Conservation (phyloP, 2,888 invertebrate genomes). For the Temnothorax ravouxi region DNA sequence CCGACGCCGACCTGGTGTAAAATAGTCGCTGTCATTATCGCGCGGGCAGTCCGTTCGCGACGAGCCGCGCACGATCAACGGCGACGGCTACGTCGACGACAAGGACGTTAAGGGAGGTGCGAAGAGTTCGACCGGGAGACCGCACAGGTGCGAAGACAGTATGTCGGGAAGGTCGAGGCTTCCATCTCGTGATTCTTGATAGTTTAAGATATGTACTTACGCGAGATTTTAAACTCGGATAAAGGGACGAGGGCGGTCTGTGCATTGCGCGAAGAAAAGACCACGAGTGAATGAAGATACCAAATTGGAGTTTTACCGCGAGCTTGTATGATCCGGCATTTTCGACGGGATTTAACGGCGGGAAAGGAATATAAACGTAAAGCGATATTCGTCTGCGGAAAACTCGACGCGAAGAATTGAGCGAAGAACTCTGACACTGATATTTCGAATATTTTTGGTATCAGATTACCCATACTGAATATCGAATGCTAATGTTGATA, state of each 20-base stretch:
- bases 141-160: conserved; percentile 48
- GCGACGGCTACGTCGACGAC: conserved; percentile 43
- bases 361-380: background rate
- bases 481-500: background rate
- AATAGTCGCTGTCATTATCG: conserved; percentile 45
- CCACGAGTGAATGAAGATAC: background rate
- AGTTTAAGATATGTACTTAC: background rate
- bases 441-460: background rate
- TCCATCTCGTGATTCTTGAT: conserved; percentile 7
- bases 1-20: conserved; percentile 41
- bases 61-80: conserved; percentile 54
- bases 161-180: conserved; percentile 9
- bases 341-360: background rate
- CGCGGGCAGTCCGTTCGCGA: conserved; percentile 43
- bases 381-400: background rate
- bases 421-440: background rate
- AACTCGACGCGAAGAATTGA: background rate
- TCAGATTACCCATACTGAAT: background rate
- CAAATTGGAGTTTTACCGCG: background rate
- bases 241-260: background rate
- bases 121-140: conserved; percentile 25
- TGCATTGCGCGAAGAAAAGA: background rate
- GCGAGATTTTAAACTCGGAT: background rate
- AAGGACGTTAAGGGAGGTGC: conserved; percentile 38
- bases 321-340: background rate